phyloP scores from a whole-genome alignment of 2,888 invertebrate genomes.

The Dysmachus trigonus region DNA sequence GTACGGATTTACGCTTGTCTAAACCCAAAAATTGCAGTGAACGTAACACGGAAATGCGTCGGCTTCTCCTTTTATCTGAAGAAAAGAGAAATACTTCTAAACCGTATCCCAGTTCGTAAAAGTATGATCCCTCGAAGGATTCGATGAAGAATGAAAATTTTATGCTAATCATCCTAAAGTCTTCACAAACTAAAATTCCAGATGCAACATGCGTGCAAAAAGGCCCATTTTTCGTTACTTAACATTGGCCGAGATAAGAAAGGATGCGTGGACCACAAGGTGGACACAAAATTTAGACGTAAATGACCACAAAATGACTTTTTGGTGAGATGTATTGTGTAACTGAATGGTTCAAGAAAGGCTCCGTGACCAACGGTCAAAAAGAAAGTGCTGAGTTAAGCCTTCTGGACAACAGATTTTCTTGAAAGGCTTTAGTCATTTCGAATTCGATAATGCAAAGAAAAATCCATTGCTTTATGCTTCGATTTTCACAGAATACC shows the following conservation, averaged over 20 bases:
- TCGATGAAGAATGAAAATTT: slow-evolving; percentile 9
- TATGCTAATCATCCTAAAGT: slow-evolving; percentile 9
- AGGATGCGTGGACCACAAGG: background rate
- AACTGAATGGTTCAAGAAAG: background rate
- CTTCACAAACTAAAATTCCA: background rate
- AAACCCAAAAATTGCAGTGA: background rate
- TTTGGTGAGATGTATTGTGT: background rate
- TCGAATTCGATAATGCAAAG: background rate
- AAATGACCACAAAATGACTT: slow-evolving; percentile 39
- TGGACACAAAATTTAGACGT: slow-evolving; percentile 14
- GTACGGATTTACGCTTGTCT: background rate
- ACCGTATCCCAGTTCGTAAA: background rate
- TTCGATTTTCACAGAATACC: background rate
- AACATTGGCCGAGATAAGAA: background rate
- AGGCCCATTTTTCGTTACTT: background rate
- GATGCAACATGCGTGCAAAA: slow-evolving; percentile 20
- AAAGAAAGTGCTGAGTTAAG: slow-evolving; percentile 15
- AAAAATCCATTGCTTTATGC: background rate
- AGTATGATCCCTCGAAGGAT: background rate
- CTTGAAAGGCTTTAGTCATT: background rate
- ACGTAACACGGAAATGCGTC: background rate
- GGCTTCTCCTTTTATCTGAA: background rate
- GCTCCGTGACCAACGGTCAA: background rate
- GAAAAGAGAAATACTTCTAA: background rate
- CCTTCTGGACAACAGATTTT: background rate